Evolutionary conservation across 2,113 vertebrate genomes (phyloP), one percentile per base, ranked within the genome.

Genomic region (Copsychus sechellarum): DNA sequence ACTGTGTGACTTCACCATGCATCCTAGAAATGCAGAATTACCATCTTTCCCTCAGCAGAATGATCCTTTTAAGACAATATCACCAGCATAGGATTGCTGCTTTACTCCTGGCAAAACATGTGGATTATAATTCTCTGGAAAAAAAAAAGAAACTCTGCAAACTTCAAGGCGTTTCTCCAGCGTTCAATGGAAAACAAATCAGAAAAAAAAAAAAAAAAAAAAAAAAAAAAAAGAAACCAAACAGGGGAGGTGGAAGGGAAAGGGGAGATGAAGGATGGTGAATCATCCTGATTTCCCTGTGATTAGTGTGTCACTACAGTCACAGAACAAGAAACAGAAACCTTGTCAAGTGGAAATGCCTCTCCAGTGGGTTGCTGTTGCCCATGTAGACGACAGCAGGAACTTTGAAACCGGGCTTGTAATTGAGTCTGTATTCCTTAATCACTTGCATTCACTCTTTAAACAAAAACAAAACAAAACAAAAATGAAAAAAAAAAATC

Each of bases 101-200:
- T 97, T 97, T 96, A 94, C 89, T 96, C 94, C 97, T 98, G 98
- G 96, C 96, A 98, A 98, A 97, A 98, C 96, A 97, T 96, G 97
- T 72, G 70, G 97, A 97, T 97, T 92, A 97, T 65, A 96, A 74
- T 95, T 95, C 78, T 77, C 95, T 96, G 90, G 82, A 31, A 42
- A 62, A 48, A 50, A 62, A 64, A 61, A 70, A 42, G 10, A 62
- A 95, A 60, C 96, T 96, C 95, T 95, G 96, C 97, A 97, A 93
- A 97, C 94, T 96, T 97, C 96, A 96, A 97, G 96, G 97, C 19
- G 90, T 97, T 97, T 97, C 95, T 97, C 97, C 97, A 98, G 96
- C 97, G 80, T 94, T 97, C 97, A 90, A 88, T 96, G 96, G 81
- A 91, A 96, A 97, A 95, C 64, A 57, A 66, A 94, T 50, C 33